Base-by-base conservation (phyloP, 2,113 vertebrate species). In the Eidolon helvum region DNA sequence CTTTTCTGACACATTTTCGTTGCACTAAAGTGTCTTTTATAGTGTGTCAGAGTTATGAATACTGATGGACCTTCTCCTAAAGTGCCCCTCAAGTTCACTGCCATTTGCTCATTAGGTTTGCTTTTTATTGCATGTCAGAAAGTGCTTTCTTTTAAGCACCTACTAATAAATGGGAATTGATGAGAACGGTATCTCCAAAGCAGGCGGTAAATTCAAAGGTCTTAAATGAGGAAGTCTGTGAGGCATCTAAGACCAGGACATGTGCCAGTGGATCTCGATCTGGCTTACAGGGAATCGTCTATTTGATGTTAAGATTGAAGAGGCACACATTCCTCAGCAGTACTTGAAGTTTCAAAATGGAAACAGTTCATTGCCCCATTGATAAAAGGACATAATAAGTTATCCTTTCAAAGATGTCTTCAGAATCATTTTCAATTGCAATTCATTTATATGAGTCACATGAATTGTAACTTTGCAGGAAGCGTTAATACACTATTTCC, bases 1-100 rank as follows among this genome's bases (percentile, higher is more conserved):
- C 98, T 98, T 97, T 98, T 97, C 97, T 98, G 97, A 98, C 98
- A 97, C 95, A 98, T 97, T 98, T 98, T 97, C 85, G 94, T 97
- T 97, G 96, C 96, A 82, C 97, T 95, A 94, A 97, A 96, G 97
- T 98, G 83, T 98, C 97, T 98, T 96, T 97, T 98, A 97, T 89
- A 96, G 97, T 96, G 97, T 95, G 61, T 80, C 98, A 50, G 6
- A 95, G 98, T 98, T 97, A 98, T 98, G 97, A 98, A 98, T 98
- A 96, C 96, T 97, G 97, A 98, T 98, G 98, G 97, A 97, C 94
- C 97, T 97, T 98, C 66, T 84, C 75, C 89, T 95, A 96, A 96
- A 98, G 88, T 95, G 94, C 96, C 92, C 97, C 98, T 98, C 96
- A 96, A 98, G 98, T 96, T 97, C 96, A 97, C 97, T 96, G 97